Percentiles rank a stretch among this genome's conserved stretches.
Conservation (phyloP, 2,113 vertebrate species). For the Pteronura brasiliensis region DNA sequence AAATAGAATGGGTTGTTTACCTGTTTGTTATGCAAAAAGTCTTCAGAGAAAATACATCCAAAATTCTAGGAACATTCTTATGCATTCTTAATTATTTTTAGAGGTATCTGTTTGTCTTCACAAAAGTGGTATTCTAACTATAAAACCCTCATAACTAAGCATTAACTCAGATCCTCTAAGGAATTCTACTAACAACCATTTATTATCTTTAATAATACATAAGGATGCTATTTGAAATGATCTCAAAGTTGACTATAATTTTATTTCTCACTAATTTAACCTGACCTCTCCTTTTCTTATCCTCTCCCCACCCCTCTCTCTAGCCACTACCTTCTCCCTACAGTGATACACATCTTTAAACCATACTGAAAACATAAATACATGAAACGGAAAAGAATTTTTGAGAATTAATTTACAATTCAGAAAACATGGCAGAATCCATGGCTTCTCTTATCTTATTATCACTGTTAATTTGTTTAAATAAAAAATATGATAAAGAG, state of each 20-base stretch:
- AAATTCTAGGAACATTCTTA: conserved; percentile 30
- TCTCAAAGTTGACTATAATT: neutral
- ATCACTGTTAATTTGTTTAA: conserved; percentile 7
- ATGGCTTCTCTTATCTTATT: neutral
- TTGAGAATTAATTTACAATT: conserved; percentile 32
- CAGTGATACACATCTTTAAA: neutral
- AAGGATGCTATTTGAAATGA: conserved; percentile 5
- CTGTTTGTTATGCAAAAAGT: neutral
- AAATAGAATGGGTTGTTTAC: neutral
- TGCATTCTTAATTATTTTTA: conserved; percentile 38
- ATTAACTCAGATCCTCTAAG: conserved; percentile 1
- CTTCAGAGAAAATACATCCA: conserved; percentile 39
- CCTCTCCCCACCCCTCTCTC: neutral
- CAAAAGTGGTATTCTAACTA: conserved; percentile 1
- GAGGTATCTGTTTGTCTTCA: neutral
- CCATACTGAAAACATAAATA: neutral
- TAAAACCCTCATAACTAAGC: conserved; percentile 26
- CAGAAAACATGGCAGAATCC: neutral
- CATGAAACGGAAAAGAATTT: neutral
- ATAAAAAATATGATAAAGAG: neutral
- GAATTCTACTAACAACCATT: neutral
- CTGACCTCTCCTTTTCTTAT: neutral
- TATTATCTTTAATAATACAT: neutral
- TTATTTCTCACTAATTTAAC: conserved; percentile 30
- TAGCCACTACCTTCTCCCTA: neutral